Evolutionary conservation across 2,888 invertebrate species (phyloP).

Genomic region (Caenorhabditis wallacei): DNA sequence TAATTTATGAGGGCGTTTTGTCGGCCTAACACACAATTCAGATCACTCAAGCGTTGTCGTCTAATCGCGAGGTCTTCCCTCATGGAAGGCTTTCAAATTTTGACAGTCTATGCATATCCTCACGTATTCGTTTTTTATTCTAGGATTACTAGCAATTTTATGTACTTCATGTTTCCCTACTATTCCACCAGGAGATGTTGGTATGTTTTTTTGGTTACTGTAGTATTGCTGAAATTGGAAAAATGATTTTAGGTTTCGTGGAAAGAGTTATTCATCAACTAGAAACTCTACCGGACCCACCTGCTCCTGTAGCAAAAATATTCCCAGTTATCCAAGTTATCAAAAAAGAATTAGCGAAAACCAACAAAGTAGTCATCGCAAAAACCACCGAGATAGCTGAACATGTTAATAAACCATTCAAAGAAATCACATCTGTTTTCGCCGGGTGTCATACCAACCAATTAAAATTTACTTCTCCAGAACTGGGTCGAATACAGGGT

Average conservation of each 20-base stretch:
- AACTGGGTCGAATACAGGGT: slow-evolving; percentile 28
- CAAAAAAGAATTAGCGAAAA: slow-evolving; percentile 48
- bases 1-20: slow-evolving; percentile 35
- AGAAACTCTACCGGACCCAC: slow-evolving; percentile 29
- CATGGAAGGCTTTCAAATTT: slow-evolving; percentile 48
- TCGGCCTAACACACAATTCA: slow-evolving; percentile 41
- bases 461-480: slow-evolving; percentile 59
- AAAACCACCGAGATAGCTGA: slow-evolving; percentile 38
- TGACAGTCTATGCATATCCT: slow-evolving; percentile 62
- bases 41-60: slow-evolving; percentile 43
- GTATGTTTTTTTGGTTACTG: slow-evolving; percentile 15
- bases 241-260: slow-evolving; percentile 28
- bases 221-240: neutral
- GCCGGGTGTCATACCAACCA: slow-evolving; percentile 50
- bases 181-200: slow-evolving; percentile 48
- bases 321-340: slow-evolving; percentile 37
- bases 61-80: slow-evolving; percentile 22
- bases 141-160: slow-evolving; percentile 14
- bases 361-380: slow-evolving; percentile 38
- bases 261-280: slow-evolving; percentile 37
- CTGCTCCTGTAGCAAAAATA: neutral
- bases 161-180: slow-evolving; percentile 47
- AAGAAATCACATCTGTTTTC: slow-evolving; percentile 34
- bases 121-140: slow-evolving; percentile 50
- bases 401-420: slow-evolving; percentile 27